Percentiles rank a stretch among this genome's conserved stretches.
Conservation (phyloP, 2,888 invertebrate species). For the Tetranychus piercei region DNA sequence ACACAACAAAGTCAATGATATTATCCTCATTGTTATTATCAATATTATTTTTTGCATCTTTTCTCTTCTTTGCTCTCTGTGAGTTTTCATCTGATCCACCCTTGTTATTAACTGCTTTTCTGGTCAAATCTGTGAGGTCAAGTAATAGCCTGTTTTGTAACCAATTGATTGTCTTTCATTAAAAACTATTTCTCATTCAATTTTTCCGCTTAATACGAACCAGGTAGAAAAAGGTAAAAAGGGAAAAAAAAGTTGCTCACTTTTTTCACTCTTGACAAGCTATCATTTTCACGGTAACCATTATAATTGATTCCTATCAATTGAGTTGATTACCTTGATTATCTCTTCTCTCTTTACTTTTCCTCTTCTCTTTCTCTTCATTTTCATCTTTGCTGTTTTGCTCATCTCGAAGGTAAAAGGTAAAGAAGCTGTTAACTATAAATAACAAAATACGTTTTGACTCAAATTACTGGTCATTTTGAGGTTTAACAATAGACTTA, state of each 20-base stretch:
- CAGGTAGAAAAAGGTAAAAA: too few species aligned
- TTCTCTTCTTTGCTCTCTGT: too few species aligned
- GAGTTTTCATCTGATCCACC: background rate
- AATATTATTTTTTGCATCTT: background rate
- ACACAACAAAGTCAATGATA: background rate
- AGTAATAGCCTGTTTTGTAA: background rate
- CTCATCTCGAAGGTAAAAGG: background rate
- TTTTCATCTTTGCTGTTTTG: background rate
- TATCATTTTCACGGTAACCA: background rate
- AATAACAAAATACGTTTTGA: background rate
- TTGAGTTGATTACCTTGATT: slow-evolving; percentile 1
- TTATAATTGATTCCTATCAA: background rate
- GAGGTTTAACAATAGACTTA: background rate
- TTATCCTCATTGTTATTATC: background rate
- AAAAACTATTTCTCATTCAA: background rate
- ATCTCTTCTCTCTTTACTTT: background rate
- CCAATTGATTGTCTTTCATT: background rate
- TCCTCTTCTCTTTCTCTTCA: background rate
- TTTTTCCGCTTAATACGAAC: background rate
- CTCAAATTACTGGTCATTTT: background rate
- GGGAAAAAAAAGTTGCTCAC: background rate
- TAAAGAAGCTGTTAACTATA: background rate
- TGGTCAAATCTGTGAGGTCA: background rate
- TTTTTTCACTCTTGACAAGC: background rate
- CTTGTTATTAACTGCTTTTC: background rate